These are phyloP conservation scores for Acomys russatus DNA, from an alignment of 2,797 vertebrate species.

Conservation along the genomic window DNA sequence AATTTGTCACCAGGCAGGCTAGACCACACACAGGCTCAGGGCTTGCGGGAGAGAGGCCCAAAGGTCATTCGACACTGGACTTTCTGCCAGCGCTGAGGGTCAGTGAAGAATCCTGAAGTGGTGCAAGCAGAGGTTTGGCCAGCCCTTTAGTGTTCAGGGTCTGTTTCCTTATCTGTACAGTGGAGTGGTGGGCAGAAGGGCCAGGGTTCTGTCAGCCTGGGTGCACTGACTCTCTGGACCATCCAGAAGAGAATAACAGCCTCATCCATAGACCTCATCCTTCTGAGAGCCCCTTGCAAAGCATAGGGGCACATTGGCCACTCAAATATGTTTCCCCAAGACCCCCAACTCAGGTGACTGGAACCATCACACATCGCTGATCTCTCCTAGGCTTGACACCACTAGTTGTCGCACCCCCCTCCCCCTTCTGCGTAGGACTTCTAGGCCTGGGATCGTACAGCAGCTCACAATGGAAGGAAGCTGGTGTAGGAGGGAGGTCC, in stretches of 20 bases:
- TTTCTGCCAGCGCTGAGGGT: neutral
- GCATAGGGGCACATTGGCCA: neutral
- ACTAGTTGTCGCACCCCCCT: neutral
- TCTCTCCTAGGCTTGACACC: constrained; percentile 74
- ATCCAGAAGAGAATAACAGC: constrained; percentile 54
- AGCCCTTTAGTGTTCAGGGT: neutral
- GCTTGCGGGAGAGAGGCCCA: neutral
- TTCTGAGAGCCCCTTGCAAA: neutral
- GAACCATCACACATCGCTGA: constrained; percentile 59
- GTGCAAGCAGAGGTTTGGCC: neutral
- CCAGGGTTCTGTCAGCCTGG: neutral
- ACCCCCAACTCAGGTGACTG: neutral
- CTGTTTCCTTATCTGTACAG: neutral
- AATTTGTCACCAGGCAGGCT: neutral
- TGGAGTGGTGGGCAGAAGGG: neutral
- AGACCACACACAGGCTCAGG: neutral
- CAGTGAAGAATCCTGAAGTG: neutral
- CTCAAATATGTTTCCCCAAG: neutral
- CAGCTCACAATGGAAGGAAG: constrained; percentile 97
- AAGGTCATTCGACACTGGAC: neutral
- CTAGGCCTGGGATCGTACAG: constrained; percentile 86
- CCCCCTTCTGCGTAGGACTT: constrained; percentile 58
- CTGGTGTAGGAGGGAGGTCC: constrained; percentile 94
- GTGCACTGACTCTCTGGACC: neutral
- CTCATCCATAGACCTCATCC: neutral